Evolutionary conservation across 2,113 vertebrate genomes (phyloP), one percentile per base, ranked within the genome.

Genomic region (Xiphorhynchus elegans): DNA sequence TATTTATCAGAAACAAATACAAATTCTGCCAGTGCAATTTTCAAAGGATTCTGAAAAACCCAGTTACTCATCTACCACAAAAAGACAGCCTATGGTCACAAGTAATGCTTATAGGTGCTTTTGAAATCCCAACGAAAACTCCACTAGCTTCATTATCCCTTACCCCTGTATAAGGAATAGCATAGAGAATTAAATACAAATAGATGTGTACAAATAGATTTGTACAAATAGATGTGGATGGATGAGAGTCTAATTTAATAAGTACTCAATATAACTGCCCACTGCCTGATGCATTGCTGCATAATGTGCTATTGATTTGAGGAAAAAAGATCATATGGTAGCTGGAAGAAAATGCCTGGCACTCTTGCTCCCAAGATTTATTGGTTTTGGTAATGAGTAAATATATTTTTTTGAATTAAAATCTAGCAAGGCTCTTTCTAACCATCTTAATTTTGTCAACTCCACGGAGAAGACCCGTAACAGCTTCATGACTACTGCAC

Each of bases 211-310:
- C n/a, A 96, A 92, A 70, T 56, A 95, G 44, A 80, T 94, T 37
- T 77, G 53, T 67, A 83, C n/a, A 96, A 92, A 70, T 56, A 95
- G 44, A 80, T 94, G 59, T 75, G 60, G 74, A 96, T 82, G 72
- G 77, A 93, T 94, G 75, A 73, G 35, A 88, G 35, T 75, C 42
- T 75, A 97, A 78, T 91, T 96, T 97, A 96, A 85, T 96, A 74
- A 70, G 84, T 95, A 60, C 62, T 84, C 80, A 88, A 66, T 94
- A 88, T 77, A 96, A 90, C 78, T 96, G 91, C 44, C 84, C 74
- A 87, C 70, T 85, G 23, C 83, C 93, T 94, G 95, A 97, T 91
- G 25, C 53, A 96, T 28, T 78, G 84, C 82, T 90, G 31, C 12
- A 74, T 75, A 91, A 91, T 77, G 33, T 18, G 56, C 42, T 92